phyloP scores from a whole-genome alignment of 2,888 invertebrate species.

The Zygaena filipendulae region DNA sequence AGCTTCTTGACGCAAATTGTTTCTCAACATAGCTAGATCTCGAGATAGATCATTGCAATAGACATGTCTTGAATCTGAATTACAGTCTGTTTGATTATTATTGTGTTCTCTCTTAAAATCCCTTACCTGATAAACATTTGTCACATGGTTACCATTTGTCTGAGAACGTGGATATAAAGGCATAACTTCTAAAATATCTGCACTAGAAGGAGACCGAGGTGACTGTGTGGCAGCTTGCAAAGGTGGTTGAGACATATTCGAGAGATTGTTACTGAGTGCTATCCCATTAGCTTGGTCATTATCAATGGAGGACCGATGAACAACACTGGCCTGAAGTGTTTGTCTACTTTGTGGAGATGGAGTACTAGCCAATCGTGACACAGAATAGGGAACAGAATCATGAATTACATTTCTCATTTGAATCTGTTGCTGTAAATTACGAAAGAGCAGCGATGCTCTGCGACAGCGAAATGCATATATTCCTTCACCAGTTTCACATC shows the following conservation, averaged over 20 bases:
- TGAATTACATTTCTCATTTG: constrained; percentile 70
- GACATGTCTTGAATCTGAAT: constrained; percentile 34
- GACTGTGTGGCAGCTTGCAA: constrained; percentile 32
- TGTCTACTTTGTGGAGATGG: constrained; percentile 47
- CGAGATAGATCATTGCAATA: constrained; percentile 55
- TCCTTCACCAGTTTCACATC: constrained; percentile 92
- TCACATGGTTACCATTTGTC: constrained; percentile 42
- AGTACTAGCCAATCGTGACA: constrained; percentile 33
- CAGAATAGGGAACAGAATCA: constrained; percentile 43
- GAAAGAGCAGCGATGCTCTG: constrained; percentile 87
- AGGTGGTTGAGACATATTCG: constrained; percentile 23
- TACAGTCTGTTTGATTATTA: constrained; percentile 45
- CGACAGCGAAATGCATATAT: constrained; percentile 94
- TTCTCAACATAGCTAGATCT: constrained; percentile 51
- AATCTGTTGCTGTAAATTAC: constrained; percentile 86
- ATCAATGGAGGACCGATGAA: constrained; percentile 53
- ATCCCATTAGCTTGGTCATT: constrained; percentile 42
- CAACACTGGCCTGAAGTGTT: constrained; percentile 49
- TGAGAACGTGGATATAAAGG: constrained; percentile 54
- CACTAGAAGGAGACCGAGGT: constrained; percentile 65
- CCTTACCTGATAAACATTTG: constrained; percentile 66
- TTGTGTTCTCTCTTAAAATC: constrained; percentile 67
- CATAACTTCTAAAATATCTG: constrained; percentile 65
- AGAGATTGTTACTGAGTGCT: constrained; percentile 29
- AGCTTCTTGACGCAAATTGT: constrained; percentile 39